Base-by-base conservation (phyloP, 2,888 invertebrate species). In the Corythucha ciliata region DNA sequence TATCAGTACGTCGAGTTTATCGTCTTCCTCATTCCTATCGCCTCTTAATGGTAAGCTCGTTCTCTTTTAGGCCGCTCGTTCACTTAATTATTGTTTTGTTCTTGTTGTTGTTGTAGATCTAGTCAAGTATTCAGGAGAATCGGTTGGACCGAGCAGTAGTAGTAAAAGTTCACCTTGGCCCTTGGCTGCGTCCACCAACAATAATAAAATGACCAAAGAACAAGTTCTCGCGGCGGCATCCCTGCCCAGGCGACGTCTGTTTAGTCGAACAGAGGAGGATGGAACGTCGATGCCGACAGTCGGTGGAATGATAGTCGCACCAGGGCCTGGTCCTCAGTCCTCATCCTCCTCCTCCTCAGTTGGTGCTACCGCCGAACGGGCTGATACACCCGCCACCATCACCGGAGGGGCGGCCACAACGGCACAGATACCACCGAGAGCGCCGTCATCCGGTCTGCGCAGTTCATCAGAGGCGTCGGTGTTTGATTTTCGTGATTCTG, bases 381-480 rank as follows among this genome's bases (percentile, higher is more conserved):
- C n/a, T n/a, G n/a, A n/a, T n/a, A n/a, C n/a, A n/a, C n/a, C n/a
- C n/a, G n/a, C n/a, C n/a, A n/a, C n/a, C n/a, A n/a, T n/a, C n/a
- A n/a, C n/a, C n/a, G n/a, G n/a, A n/a, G n/a, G n/a, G n/a, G n/a
- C n/a, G n/a, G n/a, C n/a, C 6, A 36, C 49, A 4, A 29, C 49
- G 5, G 49, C 49, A 14, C 42, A 24, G 7, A 16, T 49, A 2
- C 49, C 49, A 12, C 49, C 49, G 3, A 27, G 49, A 22, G 24
- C 49, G 12, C n/a, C n/a, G n/a, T 29, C 40, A 10, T 40, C 41
- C 29, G 73, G 73, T 2, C 66, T 74, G 51, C 65, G 76, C 36
- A 76, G 75, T 60, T 76, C 77, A 6, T 76, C 76, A n/a, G 77
- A 77, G 64, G 75, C 77, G 2, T 77, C 77, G 20, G 75, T 79